These are phyloP conservation scores for Zeus faber DNA, from an alignment of 2,113 vertebrate species.

Conservation along the genomic window DNA sequence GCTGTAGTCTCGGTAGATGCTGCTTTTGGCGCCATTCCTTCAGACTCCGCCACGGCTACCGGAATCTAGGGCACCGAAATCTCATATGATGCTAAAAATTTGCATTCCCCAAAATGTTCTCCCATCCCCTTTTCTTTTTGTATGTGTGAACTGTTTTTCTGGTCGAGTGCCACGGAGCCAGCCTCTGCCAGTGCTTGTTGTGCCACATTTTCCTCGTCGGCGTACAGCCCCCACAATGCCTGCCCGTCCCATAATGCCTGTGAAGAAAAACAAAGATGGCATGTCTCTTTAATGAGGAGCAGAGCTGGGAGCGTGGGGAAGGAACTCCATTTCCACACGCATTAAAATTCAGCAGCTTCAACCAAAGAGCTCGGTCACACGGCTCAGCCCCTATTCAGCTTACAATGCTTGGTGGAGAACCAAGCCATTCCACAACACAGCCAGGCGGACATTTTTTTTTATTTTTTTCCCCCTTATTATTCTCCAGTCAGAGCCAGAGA, in stretches of 20 bases:
- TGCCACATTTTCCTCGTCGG: slow-evolving; percentile 74
- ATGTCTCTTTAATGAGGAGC: slow-evolving; percentile 77
- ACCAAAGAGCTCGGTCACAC: slow-evolving; percentile 55
- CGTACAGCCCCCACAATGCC: slow-evolving; percentile 43
- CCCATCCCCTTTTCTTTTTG: slow-evolving; percentile 39
- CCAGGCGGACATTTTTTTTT: slow-evolving; percentile 19
- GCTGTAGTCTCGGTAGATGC: slow-evolving; percentile 15
- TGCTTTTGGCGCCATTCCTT: slow-evolving; percentile 50
- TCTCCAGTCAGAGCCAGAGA: neutral
- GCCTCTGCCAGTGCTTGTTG: slow-evolving; percentile 69
- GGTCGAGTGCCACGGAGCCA: slow-evolving; percentile 62
- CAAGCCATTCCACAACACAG: slow-evolving; percentile 8
- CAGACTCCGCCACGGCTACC: slow-evolving; percentile 40
- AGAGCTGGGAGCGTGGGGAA: slow-evolving; percentile 61
- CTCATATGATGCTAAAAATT: slow-evolving; percentile 72
- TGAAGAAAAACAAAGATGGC: slow-evolving; percentile 80
- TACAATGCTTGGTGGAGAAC: slow-evolving; percentile 26
- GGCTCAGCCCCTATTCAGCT: slow-evolving; percentile 47
- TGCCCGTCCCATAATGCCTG: slow-evolving; percentile 68
- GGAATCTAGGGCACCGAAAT: slow-evolving; percentile 73
- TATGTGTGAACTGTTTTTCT: slow-evolving; percentile 61
- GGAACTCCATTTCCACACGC: slow-evolving; percentile 52
- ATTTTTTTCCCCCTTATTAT: neutral
- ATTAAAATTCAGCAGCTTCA: slow-evolving; percentile 67
- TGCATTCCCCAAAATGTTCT: slow-evolving; percentile 65